Percentiles rank a stretch among this genome's conserved stretches.
Evolutionary conservation across 1,140 invertebrate species (phyloP).

Genomic region (Drosophila lacertosa): DNA sequence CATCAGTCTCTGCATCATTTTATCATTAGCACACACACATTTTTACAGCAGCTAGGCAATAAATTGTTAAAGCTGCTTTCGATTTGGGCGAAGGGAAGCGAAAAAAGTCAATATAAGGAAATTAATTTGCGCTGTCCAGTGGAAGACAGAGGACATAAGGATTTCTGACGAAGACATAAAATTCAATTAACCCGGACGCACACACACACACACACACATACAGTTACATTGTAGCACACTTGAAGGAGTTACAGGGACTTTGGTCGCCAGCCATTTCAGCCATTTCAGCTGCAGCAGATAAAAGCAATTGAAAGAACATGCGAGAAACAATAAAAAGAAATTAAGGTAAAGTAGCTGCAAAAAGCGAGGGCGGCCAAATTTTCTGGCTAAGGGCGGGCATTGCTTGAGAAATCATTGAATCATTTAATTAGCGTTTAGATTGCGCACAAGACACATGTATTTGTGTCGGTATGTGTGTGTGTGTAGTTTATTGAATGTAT

Average conservation of each 20-base stretch:
- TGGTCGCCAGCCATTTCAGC: too few species aligned
- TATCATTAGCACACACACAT: slow-evolving; percentile 63
- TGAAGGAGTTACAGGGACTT: slow-evolving; percentile 70
- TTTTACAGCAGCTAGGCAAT: slow-evolving; percentile 59
- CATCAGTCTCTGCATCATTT: slow-evolving; percentile 60
- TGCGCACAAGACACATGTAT: slow-evolving; percentile 37
- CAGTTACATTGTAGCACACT: slow-evolving; percentile 38
- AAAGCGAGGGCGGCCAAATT: slow-evolving; percentile 1
- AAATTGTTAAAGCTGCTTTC: slow-evolving; percentile 44
- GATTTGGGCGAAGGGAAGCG: slow-evolving; percentile 7
- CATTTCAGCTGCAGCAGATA: slow-evolving; percentile 45
- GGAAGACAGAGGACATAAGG: slow-evolving; percentile 44
- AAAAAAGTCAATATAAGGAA: slow-evolving; percentile 78
- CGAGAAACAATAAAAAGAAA: slow-evolving; percentile 81
- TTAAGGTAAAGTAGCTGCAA: slow-evolving; percentile 73
- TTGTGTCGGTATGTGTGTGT: too few species aligned
- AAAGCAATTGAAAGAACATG: slow-evolving; percentile 78
- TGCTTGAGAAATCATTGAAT: slow-evolving; percentile 75
- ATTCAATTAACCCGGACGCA: slow-evolving; percentile 75
- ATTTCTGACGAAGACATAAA: slow-evolving; percentile 79
- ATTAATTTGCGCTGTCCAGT: slow-evolving; percentile 68
- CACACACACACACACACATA: slow-evolving; percentile 36
- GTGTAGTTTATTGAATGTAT: slow-evolving; percentile 64
- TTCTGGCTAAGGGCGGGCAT: slow-evolving; percentile 2
- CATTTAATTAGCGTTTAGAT: slow-evolving; percentile 83